Base-by-base conservation (phyloP, 2,797 vertebrate genomes). In the Aldrovandia affinis region DNA sequence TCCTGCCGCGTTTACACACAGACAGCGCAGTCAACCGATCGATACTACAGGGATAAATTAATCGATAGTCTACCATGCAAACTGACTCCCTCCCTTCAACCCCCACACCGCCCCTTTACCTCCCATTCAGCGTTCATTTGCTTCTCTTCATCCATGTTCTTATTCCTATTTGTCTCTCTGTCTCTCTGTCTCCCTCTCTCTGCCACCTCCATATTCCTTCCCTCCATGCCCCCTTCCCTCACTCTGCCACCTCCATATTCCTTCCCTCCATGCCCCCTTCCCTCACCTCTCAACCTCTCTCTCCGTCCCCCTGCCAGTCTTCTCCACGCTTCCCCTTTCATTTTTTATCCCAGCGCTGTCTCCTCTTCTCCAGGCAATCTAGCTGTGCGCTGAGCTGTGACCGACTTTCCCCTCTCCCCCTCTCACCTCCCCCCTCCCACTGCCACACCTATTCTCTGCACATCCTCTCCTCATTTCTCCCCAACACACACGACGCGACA, bases 281-380 rank as follows among this genome's bases (percentile, higher is more conserved):
- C 87, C 75, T 84, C 88, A 42, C 0, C 54, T 89, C 89, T 91
- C 89, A 88, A 85, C 89, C 89, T 88, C 89, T 92, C 91, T 93
- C 91, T 90, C 89, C n/a, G 14, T 30, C 50, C 63, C 68, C 33
- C 79, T 61, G 39, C 30, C 77, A 39, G 65, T 70, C 12, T n/a
- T 33, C 47, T 70, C 47, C 44, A 22, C 18, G 61, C 50, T 30
- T 36, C 50, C 68, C 89, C 81, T 89, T 44, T 63, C 85, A 86
- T 86, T 87, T 90, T 89, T 87, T 88, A 86, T 87, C 87, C 86
- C 82, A 59, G 59, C 85, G 84, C 88, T 87, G 88, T 88, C 85
- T 87, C 86, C 87, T 89, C 87, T 89, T 84, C 70, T 75, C 70
- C 83, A 65, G 73, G 83, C 83, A 68, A 84, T 84, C 83, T 84